Evolutionary conservation across 2,797 vertebrate species (phyloP).

Genomic region (Dallia pectoralis): DNA sequence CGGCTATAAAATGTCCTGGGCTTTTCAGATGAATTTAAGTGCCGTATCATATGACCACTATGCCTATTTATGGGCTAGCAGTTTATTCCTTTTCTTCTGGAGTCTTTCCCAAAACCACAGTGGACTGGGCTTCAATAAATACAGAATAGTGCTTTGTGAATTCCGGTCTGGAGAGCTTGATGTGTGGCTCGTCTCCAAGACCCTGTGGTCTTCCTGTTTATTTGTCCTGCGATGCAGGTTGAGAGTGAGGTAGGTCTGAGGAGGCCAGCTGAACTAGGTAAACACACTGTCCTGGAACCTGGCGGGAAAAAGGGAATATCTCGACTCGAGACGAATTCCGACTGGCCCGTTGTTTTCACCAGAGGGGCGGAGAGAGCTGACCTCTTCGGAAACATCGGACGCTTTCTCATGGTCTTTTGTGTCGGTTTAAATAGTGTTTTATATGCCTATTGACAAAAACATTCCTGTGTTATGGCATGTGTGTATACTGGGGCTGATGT

Average conservation of each 20-base stretch:
- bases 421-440: conserved; percentile 61
- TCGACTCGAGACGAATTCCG: conserved; percentile 49
- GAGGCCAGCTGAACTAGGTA: conserved; percentile 70
- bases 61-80: conserved; percentile 63
- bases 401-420: conserved; percentile 45
- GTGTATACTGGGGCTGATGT: conserved; percentile 64
- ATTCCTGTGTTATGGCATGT: conserved; percentile 76
- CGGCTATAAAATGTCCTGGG: conserved; percentile 44
- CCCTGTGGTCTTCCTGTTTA: conserved; percentile 80
- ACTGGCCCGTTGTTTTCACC: conserved; percentile 69
- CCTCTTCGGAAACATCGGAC: conserved; percentile 68
- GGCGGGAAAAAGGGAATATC: conserved; percentile 47
- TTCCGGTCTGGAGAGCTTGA: conserved; percentile 52
- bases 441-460: conserved; percentile 72
- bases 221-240: conserved; percentile 76
- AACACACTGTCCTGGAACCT: conserved; percentile 62
- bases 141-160: conserved; percentile 65
- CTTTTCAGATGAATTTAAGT: conserved; percentile 61
- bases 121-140: conserved; percentile 73
- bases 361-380: conserved; percentile 60
- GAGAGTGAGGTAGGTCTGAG: conserved; percentile 61
- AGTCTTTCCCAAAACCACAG: conserved; percentile 53
- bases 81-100: conserved; percentile 63
- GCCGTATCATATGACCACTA: conserved; percentile 54
- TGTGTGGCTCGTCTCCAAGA: conserved; percentile 68